Evolutionary conservation across 2,888 invertebrate genomes (phyloP), one percentile per base, ranked within the genome.

Genomic region (Anthophora plumipes): DNA sequence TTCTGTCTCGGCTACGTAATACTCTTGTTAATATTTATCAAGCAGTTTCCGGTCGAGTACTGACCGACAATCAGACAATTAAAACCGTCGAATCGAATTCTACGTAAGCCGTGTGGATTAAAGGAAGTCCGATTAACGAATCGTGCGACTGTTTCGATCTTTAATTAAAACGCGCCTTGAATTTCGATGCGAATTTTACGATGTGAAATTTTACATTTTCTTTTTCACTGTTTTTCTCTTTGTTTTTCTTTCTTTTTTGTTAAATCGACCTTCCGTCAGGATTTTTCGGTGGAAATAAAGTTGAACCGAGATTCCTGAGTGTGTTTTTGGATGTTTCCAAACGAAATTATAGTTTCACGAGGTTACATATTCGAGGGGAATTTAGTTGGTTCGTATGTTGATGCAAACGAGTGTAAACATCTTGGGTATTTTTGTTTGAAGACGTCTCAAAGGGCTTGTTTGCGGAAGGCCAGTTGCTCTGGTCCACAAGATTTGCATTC

Each of bases 1-100:
- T 8, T 20, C 31, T 0, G 41, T 14, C 17, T 14, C 12, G 20
- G 37, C 17, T 52, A 31, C 43, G 17, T 64, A 66, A 69, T 25
- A 43, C 17, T 52, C 41, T 69, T 69, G 59, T 77, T 77, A 79
- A 69, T 74, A 74, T 74, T 67, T 54, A 74, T 77, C 77, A 50
- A 8, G 31, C 46, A 6, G 3, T 37, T 60, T 20, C 0, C 17
- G 14, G n/a, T 11, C 31, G 14, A 3, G 39, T 48, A 31, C 20
- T 11, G 39, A 31, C 43, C 57, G 48, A 52, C 43, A 63, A 50
- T 41, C 46, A 37, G 39, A 61, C 37, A 64, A 68, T 78, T 63
- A 59, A 67, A 64, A 69, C 46, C 37, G 22, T 12, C 20, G 11
- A n/a, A 46, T 31, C 61, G 55, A 50, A 46, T 25, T 52, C 55